Evolutionary conservation across 1,140 invertebrate species (phyloP).

Genomic region (Caerostris extrusa): DNA sequence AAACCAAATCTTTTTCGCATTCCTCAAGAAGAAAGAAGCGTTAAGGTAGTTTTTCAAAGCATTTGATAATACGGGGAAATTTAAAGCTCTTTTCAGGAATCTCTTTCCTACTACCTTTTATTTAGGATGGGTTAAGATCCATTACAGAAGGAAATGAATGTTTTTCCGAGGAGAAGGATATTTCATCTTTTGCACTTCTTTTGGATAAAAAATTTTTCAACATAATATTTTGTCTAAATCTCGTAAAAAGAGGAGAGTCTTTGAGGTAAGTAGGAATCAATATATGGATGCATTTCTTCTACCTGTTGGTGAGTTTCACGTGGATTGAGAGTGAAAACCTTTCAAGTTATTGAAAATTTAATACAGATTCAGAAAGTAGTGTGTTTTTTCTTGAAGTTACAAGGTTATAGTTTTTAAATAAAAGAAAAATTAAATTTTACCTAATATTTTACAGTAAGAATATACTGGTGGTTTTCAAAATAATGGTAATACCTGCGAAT

Average conservation of each 20-base stretch:
- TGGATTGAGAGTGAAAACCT: too few species aligned
- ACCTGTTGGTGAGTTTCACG: too few species aligned
- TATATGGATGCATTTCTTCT: background rate
- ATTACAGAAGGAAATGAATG: background rate
- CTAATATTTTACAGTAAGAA: too few species aligned
- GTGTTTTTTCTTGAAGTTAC: too few species aligned
- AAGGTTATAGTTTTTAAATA: too few species aligned
- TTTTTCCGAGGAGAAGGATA: background rate
- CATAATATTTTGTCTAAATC: background rate
- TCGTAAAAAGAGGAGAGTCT: background rate
- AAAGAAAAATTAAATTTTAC: too few species aligned
- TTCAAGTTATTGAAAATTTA: too few species aligned
- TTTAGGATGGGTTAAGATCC: background rate
- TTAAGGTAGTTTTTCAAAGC: background rate
- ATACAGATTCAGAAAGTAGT: too few species aligned
- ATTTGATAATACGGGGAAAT: slow-evolving; percentile 27
- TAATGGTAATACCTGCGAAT: too few species aligned
- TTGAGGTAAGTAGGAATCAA: background rate
- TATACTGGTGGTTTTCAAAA: too few species aligned
- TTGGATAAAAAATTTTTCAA: background rate
- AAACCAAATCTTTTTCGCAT: slow-evolving; percentile 24
- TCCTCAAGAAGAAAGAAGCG: background rate
- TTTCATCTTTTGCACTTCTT: background rate
- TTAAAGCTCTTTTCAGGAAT: slow-evolving; percentile 16
- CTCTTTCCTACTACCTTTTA: background rate